Conservation (phyloP, 2,113 vertebrate species). For the Hippocampus guttulatus region DNA sequence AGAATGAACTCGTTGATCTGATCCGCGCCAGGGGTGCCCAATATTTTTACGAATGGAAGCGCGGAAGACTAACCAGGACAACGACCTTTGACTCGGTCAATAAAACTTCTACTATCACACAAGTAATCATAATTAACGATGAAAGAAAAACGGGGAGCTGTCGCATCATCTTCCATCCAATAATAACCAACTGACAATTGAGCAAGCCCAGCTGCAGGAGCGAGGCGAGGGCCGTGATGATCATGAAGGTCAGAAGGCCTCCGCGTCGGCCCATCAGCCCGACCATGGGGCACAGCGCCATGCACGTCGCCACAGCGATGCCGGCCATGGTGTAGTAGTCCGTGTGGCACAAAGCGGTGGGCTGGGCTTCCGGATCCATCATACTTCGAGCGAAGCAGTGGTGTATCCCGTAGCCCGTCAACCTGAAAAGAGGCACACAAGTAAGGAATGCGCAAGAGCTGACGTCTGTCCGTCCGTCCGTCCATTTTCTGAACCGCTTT, state of each 20-base stretch:
- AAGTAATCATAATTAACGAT: too few relatives aligned
- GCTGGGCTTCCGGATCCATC: constrained; percentile 84
- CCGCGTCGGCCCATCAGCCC: constrained; percentile 87
- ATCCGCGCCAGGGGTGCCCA: too few relatives aligned
- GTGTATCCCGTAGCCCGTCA: constrained; percentile 93
- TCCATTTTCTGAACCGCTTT: too few relatives aligned
- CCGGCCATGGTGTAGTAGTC: constrained; percentile 93
- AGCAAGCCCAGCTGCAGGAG: constrained; percentile 92
- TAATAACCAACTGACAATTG: constrained; percentile 79
- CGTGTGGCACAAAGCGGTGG: constrained; percentile 77
- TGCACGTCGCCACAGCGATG: constrained; percentile 86
- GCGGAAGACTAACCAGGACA: too few relatives aligned
- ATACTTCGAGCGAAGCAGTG: constrained; percentile 96
- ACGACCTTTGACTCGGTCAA: too few relatives aligned
- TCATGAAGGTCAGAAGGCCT: constrained; percentile 94
- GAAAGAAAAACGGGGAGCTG: too few relatives aligned
- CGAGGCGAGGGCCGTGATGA: constrained; percentile 90
- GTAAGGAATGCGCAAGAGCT: constrained; percentile 5
- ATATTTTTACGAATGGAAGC: too few relatives aligned
- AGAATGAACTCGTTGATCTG: too few relatives aligned
- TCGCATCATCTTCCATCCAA: background rate
- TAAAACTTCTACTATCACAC: too few relatives aligned
- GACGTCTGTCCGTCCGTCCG: background rate
- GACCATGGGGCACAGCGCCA: constrained; percentile 87
- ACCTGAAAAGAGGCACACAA: constrained; percentile 59